Percentiles rank a stretch among this genome's conserved stretches.
Evolutionary conservation across 2,113 vertebrate species (phyloP).

Genomic region (Barbus barbus): DNA sequence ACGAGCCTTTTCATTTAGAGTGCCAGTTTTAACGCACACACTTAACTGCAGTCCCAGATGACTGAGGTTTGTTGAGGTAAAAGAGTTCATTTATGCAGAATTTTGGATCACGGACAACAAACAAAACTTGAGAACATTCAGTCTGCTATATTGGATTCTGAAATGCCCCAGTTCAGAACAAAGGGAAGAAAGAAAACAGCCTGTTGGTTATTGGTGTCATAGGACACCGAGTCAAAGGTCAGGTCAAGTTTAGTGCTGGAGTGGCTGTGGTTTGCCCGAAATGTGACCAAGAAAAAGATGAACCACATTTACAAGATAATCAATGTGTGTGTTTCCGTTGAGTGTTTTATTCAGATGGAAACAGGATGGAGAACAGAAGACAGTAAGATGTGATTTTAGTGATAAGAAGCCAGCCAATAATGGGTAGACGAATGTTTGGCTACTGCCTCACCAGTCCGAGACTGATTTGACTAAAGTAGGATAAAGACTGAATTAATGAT

Average conservation of each 20-base stretch:
- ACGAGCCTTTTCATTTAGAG: conserved; percentile 1
- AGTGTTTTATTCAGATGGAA: conserved; percentile 28
- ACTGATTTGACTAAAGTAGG: conserved; percentile 45
- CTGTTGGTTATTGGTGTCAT: conserved; percentile 43
- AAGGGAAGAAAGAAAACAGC: conserved; percentile 15
- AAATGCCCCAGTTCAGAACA: conserved; percentile 16
- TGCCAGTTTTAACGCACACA: conserved; percentile 11
- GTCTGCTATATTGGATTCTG: background rate
- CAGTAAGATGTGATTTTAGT: conserved; percentile 47
- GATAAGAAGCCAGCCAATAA: conserved; percentile 33
- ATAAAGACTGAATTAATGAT: conserved; percentile 5
- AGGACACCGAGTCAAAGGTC: conserved; percentile 34
- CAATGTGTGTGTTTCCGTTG: conserved; percentile 18
- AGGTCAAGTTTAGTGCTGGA: conserved; percentile 41
- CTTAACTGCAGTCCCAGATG: conserved; percentile 1
- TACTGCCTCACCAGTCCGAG: conserved; percentile 23
- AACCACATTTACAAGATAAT: background rate
- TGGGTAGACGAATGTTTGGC: conserved; percentile 11
- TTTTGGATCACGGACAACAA: conserved; percentile 31
- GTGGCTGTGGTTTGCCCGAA: background rate
- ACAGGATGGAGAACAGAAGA: conserved; percentile 24
- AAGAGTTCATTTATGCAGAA: conserved; percentile 38
- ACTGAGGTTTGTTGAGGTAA: conserved; percentile 25
- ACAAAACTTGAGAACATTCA: conserved; percentile 36
- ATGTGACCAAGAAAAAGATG: background rate